Conservation (phyloP, 2,113 vertebrate species). For the Anolis carolinensis region DNA sequence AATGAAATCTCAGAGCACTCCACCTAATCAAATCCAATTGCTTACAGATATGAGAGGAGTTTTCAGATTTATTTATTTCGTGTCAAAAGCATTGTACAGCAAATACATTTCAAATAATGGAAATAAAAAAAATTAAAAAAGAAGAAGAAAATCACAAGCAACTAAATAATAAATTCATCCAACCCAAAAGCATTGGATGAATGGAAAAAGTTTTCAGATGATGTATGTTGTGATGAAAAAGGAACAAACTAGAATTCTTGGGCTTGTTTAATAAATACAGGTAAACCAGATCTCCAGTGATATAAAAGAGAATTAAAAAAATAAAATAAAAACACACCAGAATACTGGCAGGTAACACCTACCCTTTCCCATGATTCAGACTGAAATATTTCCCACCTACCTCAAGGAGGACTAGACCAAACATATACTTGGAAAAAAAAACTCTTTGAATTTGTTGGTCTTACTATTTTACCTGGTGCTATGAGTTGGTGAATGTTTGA, state of each 20-base stretch:
- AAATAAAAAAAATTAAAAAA: too few relatives aligned
- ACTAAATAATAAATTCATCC: too few relatives aligned
- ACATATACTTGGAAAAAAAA: background rate
- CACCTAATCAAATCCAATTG: background rate
- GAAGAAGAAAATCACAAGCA: too few relatives aligned
- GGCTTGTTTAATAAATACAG: background rate
- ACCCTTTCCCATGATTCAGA: background rate
- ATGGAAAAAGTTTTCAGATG: background rate
- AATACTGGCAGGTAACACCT: too few relatives aligned
- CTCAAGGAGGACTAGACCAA: background rate
- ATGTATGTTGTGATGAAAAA: background rate
- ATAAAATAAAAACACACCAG: too few relatives aligned
- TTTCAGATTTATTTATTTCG: too few relatives aligned
- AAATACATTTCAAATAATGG: too few relatives aligned
- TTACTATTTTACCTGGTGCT: constrained; percentile 78
- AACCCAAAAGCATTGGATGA: too few relatives aligned
- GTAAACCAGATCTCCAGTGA: background rate
- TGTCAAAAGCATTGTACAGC: too few relatives aligned
- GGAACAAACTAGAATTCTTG: background rate
- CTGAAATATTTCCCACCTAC: background rate
- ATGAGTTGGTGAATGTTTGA: constrained; percentile 84
- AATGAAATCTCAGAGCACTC: background rate
- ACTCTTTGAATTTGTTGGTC: background rate
- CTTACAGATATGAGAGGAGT: background rate
- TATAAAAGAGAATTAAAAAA: background rate